A percentile compares a stretch with the other conserved stretches of the same genome.
phyloP scores from a whole-genome alignment of 2,113 vertebrate genomes.

The Oxyruncus cristatus region DNA sequence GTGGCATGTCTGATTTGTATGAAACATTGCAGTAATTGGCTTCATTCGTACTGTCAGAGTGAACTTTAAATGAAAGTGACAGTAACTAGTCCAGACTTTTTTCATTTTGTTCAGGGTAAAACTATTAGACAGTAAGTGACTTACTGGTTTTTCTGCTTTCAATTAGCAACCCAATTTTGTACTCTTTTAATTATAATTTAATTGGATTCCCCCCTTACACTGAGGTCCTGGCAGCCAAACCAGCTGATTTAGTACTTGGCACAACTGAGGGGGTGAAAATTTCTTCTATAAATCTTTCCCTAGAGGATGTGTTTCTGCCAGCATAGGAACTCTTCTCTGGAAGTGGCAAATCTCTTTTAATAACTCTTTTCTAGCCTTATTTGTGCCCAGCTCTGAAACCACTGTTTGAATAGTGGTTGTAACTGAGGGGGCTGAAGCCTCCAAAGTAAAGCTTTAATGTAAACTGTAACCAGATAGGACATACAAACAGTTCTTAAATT shows the following conservation, averaged over 20 bases:
- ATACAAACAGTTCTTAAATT: neutral
- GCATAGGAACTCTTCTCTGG: neutral
- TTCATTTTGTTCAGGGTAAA: slow-evolving; percentile 3
- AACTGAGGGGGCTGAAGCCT: neutral
- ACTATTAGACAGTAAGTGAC: neutral
- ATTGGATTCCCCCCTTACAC: slow-evolving; percentile 14
- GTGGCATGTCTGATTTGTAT: neutral
- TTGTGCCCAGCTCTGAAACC: neutral
- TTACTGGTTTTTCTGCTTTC: slow-evolving; percentile 32
- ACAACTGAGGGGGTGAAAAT: neutral
- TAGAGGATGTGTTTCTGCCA: neutral
- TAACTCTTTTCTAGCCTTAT: neutral
- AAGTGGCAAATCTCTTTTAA: neutral
- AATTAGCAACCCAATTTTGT: slow-evolving; percentile 39
- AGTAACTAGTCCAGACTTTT: neutral
- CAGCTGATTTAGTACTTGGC: neutral
- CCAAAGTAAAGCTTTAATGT: neutral
- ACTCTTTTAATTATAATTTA: slow-evolving; percentile 34
- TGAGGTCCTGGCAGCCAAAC: neutral
- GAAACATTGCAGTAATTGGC: slow-evolving; percentile 11
- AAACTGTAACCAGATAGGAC: neutral
- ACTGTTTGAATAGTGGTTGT: neutral
- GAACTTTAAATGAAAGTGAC: slow-evolving; percentile 15
- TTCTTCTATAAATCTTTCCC: neutral
- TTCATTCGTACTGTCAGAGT: neutral